phyloP scores from a whole-genome alignment of 2,888 invertebrate species.

The Mythimna lalbum region DNA sequence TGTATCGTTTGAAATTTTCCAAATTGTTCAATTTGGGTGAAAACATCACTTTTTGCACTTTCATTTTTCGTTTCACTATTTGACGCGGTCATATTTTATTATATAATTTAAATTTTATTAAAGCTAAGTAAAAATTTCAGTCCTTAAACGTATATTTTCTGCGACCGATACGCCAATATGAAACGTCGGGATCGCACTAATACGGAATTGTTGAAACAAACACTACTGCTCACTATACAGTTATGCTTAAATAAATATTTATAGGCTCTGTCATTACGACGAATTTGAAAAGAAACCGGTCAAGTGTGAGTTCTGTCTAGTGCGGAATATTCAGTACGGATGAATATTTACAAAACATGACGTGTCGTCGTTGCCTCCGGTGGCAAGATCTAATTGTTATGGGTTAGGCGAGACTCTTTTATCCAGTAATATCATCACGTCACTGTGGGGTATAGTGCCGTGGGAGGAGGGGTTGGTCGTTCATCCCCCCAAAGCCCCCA shows the following conservation, averaged over 20 bases:
- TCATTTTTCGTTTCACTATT: slow-evolving; percentile 24
- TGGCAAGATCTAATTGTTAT: slow-evolving; percentile 19
- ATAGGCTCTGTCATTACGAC: slow-evolving; percentile 26
- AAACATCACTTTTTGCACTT: slow-evolving; percentile 59
- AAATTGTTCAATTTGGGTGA: slow-evolving; percentile 70
- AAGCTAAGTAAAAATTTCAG: neutral
- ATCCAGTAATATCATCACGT: slow-evolving; percentile 17
- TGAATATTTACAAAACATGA: slow-evolving; percentile 12
- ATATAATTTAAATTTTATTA: neutral
- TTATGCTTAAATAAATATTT: slow-evolving; percentile 43
- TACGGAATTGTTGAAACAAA: slow-evolving; percentile 35
- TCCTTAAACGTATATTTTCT: neutral
- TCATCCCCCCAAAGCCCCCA: neutral
- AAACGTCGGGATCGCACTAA: slow-evolving; percentile 42
- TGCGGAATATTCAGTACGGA: slow-evolving; percentile 38
- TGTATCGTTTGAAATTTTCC: slow-evolving; percentile 79
- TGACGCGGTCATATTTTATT: slow-evolving; percentile 51
- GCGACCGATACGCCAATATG: slow-evolving; percentile 41
- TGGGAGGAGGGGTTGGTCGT: neutral
- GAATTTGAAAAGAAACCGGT: slow-evolving; percentile 25
- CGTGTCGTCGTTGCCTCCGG: neutral
- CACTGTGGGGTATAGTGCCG: slow-evolving; percentile 23
- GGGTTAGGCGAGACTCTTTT: slow-evolving; percentile 15
- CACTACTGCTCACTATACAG: slow-evolving; percentile 44
- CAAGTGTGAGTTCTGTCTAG: slow-evolving; percentile 23